These are phyloP conservation scores for Campaea margaritaria DNA, from an alignment of 2,888 invertebrate species.

Conservation along the genomic window DNA sequence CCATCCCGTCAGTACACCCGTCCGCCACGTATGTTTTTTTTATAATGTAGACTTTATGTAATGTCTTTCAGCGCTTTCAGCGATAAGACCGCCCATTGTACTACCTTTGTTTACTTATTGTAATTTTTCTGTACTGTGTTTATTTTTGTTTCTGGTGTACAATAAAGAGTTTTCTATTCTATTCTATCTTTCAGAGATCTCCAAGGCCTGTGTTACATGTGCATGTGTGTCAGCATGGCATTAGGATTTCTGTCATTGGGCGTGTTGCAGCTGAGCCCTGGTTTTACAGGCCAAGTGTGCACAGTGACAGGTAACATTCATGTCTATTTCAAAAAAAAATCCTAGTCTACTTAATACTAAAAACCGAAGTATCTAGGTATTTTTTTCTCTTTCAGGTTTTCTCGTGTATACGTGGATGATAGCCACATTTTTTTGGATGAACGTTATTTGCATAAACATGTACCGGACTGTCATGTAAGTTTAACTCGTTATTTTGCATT, in stretches of 20 bases:
- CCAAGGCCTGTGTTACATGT: constrained; percentile 88
- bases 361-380: too few species aligned
- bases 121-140: too few species aligned
- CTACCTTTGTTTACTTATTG: too few species aligned
- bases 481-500: not conserved
- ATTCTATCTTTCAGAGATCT: constrained; percentile 76
- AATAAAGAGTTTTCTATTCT: too few species aligned
- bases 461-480: constrained; percentile 88
- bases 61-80: too few species aligned
- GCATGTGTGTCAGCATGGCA: constrained; percentile 85
- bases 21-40: too few species aligned
- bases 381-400: constrained; percentile 74
- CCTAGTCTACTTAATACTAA: too few species aligned
- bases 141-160: too few species aligned
- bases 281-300: constrained; percentile 73
- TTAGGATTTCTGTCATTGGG: constrained; percentile 85
- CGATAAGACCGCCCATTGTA: too few species aligned
- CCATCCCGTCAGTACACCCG: too few species aligned
- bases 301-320: constrained; percentile 77
- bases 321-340: too few species aligned
- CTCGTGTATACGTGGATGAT: constrained; percentile 86
- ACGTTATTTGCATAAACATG: constrained; percentile 88
- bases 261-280: constrained; percentile 81
- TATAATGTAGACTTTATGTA: too few species aligned
- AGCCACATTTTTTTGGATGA: constrained; percentile 90